Evolutionary conservation across 2,113 vertebrate species (phyloP).

Genomic region (Psophia crepitans): DNA sequence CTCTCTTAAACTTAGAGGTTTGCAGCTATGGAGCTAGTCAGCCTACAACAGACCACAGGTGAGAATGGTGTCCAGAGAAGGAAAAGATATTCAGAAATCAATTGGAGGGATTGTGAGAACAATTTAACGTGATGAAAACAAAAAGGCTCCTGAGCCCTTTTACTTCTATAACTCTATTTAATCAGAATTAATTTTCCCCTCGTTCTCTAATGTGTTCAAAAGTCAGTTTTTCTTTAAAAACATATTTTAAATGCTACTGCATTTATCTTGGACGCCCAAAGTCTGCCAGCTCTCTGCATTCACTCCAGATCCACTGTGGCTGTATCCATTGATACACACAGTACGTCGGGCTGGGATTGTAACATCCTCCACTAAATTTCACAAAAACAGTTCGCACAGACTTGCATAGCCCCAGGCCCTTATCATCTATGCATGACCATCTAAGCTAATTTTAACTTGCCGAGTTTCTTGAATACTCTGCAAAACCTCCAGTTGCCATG

Average conservation of each 20-base stretch:
- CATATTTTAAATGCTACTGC: neutral
- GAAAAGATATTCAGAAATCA: neutral
- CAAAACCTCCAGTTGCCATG: slow-evolving; percentile 47
- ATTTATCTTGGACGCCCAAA: neutral
- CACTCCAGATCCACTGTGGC: neutral
- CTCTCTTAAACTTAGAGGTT: neutral
- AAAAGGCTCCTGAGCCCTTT: neutral
- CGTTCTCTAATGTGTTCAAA: neutral
- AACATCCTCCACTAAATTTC: neutral
- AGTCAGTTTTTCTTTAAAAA: neutral
- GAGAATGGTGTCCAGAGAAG: neutral
- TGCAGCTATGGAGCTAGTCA: neutral
- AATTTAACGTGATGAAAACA: neutral
- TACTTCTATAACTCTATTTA: neutral
- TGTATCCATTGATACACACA: neutral
- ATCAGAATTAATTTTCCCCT: neutral
- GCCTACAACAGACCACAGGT: neutral
- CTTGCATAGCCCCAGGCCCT: neutral
- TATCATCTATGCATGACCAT: slow-evolving; percentile 25
- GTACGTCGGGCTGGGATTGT: rapidly evolving
- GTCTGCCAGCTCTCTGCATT: neutral
- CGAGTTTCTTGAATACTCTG: slow-evolving; percentile 9
- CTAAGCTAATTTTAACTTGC: slow-evolving; percentile 49
- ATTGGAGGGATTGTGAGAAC: neutral
- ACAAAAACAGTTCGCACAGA: neutral